Base-by-base conservation (phyloP, 2,888 invertebrate species). In the Tromatobia lineatoria region DNA sequence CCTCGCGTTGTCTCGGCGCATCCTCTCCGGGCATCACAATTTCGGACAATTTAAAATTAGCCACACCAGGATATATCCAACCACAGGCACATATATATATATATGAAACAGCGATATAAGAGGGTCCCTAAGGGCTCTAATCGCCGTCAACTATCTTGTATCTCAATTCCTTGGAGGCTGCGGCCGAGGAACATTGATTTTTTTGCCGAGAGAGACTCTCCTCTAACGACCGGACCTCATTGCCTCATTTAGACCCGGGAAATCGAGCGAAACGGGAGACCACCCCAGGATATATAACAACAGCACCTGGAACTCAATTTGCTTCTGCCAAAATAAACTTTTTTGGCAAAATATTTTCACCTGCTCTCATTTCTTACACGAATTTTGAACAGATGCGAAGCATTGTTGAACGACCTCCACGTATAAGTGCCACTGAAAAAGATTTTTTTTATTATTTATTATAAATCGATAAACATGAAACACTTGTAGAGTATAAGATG, bases 21-120 rank as follows among this genome's bases (percentile, higher is more conserved):
- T 80, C 34, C 83, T 83, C 83, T 80, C 66, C 42, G 82, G 85
- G 88, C 85, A 88, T 85, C 82, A 85, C 83, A 85, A 85, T 86
- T 84, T 86, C 76, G 87, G 73, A 87, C 88, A 88, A 89, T 88
- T 89, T 89, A 83, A 87, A 88, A 90, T 90, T 90, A 87, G 90
- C 85, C 86, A 90, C 90, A 88, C 88, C 80, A 80, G 80, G 82
- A 86, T 77, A 81, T 74, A 75, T 66, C 70, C 34, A 70, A 59
- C n/a, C 74, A 66, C 54, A 61, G 66, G 70, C 64, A 70, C 73
- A 67, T 47, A 38, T 38, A 18, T 20, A 47, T 73, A 59, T 61
- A 11, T 23, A n/a, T n/a, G n/a, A n/a, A n/a, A n/a, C 45, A 64
- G 25, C 34, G 52, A 47, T 66, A 57, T 69, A 75, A 76, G 70